Conservation (phyloP, 2,888 invertebrate genomes). For the Meteorus cinctellus region DNA sequence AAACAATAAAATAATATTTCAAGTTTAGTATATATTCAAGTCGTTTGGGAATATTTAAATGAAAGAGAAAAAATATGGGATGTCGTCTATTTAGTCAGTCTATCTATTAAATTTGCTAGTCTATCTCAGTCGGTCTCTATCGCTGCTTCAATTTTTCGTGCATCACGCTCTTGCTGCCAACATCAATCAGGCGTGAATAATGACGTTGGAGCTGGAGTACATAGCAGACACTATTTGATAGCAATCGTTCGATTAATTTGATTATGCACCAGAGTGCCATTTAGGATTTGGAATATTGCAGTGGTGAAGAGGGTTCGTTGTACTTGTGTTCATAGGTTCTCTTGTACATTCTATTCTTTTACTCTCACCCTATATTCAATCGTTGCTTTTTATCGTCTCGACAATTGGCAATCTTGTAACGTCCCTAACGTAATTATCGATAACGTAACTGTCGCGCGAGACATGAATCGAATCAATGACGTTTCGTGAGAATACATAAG, state of each 20-base stretch:
- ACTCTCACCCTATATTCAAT: background rate
- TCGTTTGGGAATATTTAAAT: background rate
- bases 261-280: constrained; percentile 41
- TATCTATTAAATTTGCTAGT: background rate
- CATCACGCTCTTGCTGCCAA: constrained; percentile 7
- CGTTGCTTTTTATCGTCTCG: constrained; percentile 10
- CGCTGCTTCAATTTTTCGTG: background rate
- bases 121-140: background rate
- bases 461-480: constrained; percentile 17
- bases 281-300: background rate
- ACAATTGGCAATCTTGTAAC: constrained; percentile 32
- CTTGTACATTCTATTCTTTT: background rate
- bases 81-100: background rate
- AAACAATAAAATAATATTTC: no score
- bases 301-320: background rate
- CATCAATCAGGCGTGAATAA: constrained; percentile 23
- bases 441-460: constrained; percentile 16
- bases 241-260: constrained; percentile 47
- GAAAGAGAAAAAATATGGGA: background rate
- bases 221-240: constrained; percentile 25
- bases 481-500: constrained; percentile 1
- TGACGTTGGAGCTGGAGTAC: constrained; percentile 9
- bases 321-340: background rate
- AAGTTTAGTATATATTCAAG: no score
- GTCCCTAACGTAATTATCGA: constrained; percentile 34